Evolutionary conservation across 1,140 invertebrate genomes (phyloP), one percentile per base, ranked within the genome.

Genomic region (Wasmannia auropunctata): DNA sequence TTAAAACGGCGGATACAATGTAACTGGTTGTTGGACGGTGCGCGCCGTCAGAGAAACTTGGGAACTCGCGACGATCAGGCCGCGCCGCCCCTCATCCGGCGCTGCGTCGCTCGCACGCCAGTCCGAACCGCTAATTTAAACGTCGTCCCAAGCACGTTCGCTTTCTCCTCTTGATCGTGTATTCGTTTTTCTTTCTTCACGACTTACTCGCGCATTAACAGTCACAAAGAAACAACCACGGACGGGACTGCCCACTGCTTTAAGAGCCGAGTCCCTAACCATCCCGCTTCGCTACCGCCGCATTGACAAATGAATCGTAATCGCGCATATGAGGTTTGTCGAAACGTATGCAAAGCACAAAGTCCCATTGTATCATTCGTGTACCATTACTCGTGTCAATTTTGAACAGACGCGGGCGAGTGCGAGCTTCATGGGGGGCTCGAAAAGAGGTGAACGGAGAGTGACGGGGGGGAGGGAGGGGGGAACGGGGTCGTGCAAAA

Each of bases 1-100:
- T 90, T 87, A 90, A n/a, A 87, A 90, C 80, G 76, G 75, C 81
- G 43, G 51, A 43, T 72, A 90, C 88, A 86, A 87, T 85, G 88
- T 80, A 80, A 86, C 88, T 31, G 84, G 60, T 67, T 72, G 81
- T 79, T 89, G 87, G 54, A 54, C 51, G n/a, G 75, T 25, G 60
- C 65, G 16, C 58, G 67, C 40, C 80, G 63, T 60, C 16, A 49
- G 85, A 58, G 84, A 77, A 88, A 89, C 87, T 88, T 89, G 79
- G 67, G 58, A 74, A 83, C 79, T 83, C 37, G 37, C 63, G 79
- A 72, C 79, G 67, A 62, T 56, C 22, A 25, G 69, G 54, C 58
- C 70, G 28, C 25, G 56, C 77, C 77, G 69, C 84, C 40, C 58
- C 49, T 86, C 69, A n/a, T 8, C 19, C 22, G 46, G 16, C 25